Base-by-base conservation (phyloP, 1,140 invertebrate species). In the Aphelenchoides fujianensis region DNA sequence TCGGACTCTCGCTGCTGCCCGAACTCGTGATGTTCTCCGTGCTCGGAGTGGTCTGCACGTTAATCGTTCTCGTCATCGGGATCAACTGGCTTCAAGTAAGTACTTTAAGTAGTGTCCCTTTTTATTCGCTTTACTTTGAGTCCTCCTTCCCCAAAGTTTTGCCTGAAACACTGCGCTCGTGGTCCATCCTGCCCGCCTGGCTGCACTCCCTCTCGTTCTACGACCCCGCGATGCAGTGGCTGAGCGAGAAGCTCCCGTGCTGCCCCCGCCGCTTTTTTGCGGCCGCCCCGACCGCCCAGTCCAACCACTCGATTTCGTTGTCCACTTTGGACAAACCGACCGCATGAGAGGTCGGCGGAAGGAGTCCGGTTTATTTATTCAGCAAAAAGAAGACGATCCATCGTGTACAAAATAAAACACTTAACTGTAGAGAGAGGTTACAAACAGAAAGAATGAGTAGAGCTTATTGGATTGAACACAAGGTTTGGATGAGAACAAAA, bases 41-140 rank as follows among this genome's bases (percentile, higher is more conserved):
- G 12, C 77, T 84, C 5, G 3, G 86, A 3, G 0, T 87, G 12
- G 23, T 86, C 3, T 41, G 87, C 3, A 30, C 85, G 2, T 57
- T 87, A 3, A 34, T 84, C 2, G 71, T 82, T 0, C 74, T 77
- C 1, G 16, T 85, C 16, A 79, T 87, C 12, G 86, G 87, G 32
- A 27, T 85, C 72, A 78, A 37, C 28, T 87, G 9, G 88, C 89
- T 77, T 70, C 64, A 2, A 86, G 86, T 48, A 48, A n/a, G n/a
- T n/a, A n/a, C n/a, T n/a, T 48, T 48, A 12, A 23, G 23, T 23
- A 12, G 41, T 16, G 12, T 48, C 12, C 12, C 12, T 16, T 12
- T 48, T 48, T 48, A 48, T 48, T 48, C 41, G 23, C 41, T n/a
- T n/a, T n/a, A 23, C 12, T 12, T 48, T 48, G 12, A 48, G 41